Percentiles rank a stretch among this genome's conserved stretches.
Conservation (phyloP, 1,140 invertebrate genomes). For the Glossosoma conforme region DNA sequence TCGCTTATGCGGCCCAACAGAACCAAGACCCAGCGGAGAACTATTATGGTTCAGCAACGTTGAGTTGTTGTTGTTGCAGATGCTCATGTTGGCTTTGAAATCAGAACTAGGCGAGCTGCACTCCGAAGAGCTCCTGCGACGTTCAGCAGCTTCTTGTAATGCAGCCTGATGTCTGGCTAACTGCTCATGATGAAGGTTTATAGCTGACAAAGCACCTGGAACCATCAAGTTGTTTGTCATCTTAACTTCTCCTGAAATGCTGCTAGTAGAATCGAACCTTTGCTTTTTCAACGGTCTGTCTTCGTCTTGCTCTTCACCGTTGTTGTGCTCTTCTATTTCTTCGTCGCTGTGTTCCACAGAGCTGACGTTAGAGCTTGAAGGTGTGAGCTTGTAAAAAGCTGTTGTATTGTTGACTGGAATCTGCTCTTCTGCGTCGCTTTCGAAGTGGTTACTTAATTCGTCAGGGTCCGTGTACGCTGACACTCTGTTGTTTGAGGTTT, state of each 20-base stretch:
- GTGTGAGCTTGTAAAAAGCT: slow-evolving; percentile 50
- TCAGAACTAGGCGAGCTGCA: slow-evolving; percentile 62
- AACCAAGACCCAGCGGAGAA: slow-evolving; percentile 37
- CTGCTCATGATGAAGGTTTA: slow-evolving; percentile 51
- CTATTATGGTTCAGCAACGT: slow-evolving; percentile 48
- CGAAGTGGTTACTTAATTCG: slow-evolving; percentile 40
- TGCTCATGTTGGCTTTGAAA: slow-evolving; percentile 45
- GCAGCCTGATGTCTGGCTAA: slow-evolving; percentile 29
- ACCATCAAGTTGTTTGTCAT: slow-evolving; percentile 52
- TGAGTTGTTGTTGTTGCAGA: slow-evolving; percentile 49
- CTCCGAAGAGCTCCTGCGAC: slow-evolving; percentile 59
- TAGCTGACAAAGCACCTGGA: slow-evolving; percentile 42
- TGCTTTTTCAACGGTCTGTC: slow-evolving; percentile 50
- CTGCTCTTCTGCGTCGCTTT: slow-evolving; percentile 41
- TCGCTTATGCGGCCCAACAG: slow-evolving; percentile 51
- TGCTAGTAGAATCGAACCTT: slow-evolving; percentile 41
- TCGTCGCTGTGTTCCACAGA: slow-evolving; percentile 56
- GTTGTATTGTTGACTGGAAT: slow-evolving; percentile 35
- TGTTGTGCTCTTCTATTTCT: slow-evolving; percentile 45
- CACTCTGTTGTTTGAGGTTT: slow-evolving; percentile 40
- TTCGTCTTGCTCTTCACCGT: slow-evolving; percentile 52
- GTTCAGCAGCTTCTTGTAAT: slow-evolving; percentile 35
- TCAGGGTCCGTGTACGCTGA: slow-evolving; percentile 23
- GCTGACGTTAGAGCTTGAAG: slow-evolving; percentile 51
- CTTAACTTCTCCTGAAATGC: slow-evolving; percentile 31